Evolutionary conservation across 2,113 vertebrate genomes (phyloP).

Genomic region (Todiramphus saurophagus): DNA sequence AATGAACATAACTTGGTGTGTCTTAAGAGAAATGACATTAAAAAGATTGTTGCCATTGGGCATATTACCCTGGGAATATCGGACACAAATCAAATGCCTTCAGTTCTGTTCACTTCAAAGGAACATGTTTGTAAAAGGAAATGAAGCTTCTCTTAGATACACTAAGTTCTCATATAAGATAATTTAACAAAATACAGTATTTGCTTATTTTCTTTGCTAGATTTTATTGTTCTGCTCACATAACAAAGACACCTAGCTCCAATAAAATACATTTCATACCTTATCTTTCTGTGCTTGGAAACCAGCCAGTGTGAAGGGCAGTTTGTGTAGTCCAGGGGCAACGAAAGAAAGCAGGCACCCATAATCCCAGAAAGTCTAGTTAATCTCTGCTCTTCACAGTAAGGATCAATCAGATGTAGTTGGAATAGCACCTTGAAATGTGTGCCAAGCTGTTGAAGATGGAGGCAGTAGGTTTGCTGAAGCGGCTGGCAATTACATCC

Average conservation of each 20-base stretch:
- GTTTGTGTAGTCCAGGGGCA: not conserved
- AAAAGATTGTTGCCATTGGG: not conserved
- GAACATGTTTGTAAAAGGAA: not conserved
- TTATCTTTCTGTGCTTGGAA: not conserved
- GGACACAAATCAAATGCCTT: not conserved
- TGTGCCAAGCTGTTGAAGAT: not conserved
- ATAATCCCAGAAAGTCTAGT: not conserved
- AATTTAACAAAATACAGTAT: not conserved
- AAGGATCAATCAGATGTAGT: not conserved
- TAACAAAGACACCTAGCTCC: not conserved
- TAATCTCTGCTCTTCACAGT: not conserved
- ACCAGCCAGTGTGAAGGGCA: not conserved
- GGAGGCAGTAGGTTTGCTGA: not conserved
- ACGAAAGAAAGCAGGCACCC: not conserved
- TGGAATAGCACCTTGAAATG: slow-evolving; percentile 10
- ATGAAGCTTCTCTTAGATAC: not conserved
- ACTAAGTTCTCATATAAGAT: not conserved
- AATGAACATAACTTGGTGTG: not conserved
- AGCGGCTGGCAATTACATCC: not conserved
- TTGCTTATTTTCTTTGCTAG: not conserved
- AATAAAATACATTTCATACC: not conserved
- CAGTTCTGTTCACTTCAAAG: not conserved
- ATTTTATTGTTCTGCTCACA: not conserved
- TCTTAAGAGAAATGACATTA: not conserved
- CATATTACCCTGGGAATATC: not conserved